Conservation (phyloP, 2,113 vertebrate species). For the Hippocampus barbouri region DNA sequence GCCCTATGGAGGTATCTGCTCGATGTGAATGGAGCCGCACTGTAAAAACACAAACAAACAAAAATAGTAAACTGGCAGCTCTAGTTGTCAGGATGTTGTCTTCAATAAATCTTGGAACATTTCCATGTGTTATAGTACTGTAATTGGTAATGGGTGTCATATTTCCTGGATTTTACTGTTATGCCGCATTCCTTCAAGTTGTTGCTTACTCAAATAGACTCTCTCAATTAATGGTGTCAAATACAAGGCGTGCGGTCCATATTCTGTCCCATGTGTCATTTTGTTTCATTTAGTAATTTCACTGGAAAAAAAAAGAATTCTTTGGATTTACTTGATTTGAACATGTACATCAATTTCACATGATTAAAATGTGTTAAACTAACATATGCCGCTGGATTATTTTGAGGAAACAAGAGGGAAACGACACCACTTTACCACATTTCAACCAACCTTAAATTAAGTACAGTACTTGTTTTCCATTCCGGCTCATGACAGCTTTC, state of each 20-base stretch:
- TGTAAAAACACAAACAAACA: background rate
- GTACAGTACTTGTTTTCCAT: too few species aligned
- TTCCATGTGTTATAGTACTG: too few species aligned
- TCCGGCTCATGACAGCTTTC: too few species aligned
- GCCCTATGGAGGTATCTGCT: background rate
- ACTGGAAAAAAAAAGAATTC: too few species aligned
- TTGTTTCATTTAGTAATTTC: background rate
- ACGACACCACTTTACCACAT: too few species aligned
- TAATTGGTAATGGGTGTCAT: background rate
- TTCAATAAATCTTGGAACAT: background rate
- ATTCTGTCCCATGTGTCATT: background rate
- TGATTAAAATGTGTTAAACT: too few species aligned
- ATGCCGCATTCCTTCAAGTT: background rate
- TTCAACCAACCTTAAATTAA: too few species aligned
- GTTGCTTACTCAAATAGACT: background rate
- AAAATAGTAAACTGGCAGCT: background rate
- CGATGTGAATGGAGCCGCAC: background rate
- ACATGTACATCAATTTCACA: too few species aligned
- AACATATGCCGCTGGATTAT: too few species aligned
- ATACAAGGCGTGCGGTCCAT: background rate
- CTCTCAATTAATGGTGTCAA: background rate
- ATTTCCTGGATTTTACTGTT: background rate
- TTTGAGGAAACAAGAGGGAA: too few species aligned
- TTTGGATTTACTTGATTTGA: too few species aligned
- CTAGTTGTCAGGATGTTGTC: background rate